These are phyloP conservation scores for Lipotes vexillifer DNA, from an alignment of 2,113 vertebrate species.

Conservation along the genomic window DNA sequence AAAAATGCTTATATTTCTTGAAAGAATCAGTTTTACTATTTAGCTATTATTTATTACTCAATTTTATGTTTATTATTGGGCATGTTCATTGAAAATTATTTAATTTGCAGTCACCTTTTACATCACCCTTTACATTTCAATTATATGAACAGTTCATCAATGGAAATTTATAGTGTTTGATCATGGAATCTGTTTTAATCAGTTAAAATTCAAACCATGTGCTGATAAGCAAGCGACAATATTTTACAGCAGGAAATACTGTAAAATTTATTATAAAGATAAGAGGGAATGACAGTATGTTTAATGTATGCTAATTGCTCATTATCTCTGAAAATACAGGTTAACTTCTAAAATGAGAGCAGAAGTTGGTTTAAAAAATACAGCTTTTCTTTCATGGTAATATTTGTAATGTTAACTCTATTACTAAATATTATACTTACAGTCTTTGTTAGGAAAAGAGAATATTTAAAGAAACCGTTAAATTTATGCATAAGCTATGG, in stretches of 20 bases:
- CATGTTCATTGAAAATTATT: constrained; percentile 54
- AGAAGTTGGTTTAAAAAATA: constrained; percentile 37
- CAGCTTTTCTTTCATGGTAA: background rate
- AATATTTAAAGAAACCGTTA: constrained; percentile 7
- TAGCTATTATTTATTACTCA: constrained; percentile 23
- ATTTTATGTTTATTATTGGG: constrained; percentile 3
- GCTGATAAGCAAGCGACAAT: constrained; percentile 66
- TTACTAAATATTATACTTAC: background rate
- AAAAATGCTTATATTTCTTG: constrained; percentile 33
- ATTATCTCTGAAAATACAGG: constrained; percentile 54
- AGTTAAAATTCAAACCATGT: constrained; percentile 60
- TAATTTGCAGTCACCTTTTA: constrained; percentile 50
- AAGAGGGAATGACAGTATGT: constrained; percentile 37
- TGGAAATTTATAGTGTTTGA: constrained; percentile 65
- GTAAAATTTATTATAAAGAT: constrained; percentile 61
- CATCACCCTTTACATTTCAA: constrained; percentile 48
- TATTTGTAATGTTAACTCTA: constrained; percentile 16
- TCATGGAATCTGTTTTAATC: constrained; percentile 62
- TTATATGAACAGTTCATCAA: constrained; percentile 52
- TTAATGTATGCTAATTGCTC: constrained; percentile 65
- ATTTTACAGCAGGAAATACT: constrained; percentile 44
- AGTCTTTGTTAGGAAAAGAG: background rate
- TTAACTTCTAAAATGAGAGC: constrained; percentile 13
- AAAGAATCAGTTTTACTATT: constrained; percentile 23
- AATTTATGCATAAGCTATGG: constrained; percentile 15